Evolutionary conservation across 2,888 invertebrate genomes (phyloP).

Genomic region (Polyploca ridens): DNA sequence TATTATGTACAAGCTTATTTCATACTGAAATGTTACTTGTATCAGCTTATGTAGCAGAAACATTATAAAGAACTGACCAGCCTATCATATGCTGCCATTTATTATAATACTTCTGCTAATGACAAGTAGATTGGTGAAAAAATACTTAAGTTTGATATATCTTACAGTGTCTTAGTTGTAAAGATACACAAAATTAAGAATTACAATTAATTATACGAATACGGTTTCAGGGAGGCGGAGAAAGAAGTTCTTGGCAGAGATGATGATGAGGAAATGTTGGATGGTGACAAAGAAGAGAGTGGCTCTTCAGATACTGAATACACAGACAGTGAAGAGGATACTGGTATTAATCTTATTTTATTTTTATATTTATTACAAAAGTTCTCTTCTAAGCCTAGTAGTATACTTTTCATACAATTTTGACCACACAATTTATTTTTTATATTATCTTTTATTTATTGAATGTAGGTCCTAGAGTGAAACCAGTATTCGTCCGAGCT

Average conservation of each 20-base stretch:
- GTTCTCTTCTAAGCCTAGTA: too few species aligned
- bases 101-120: too few species aligned
- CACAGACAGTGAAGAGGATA: slow-evolving; percentile 95
- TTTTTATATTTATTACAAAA: neutral
- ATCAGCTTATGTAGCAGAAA: too few species aligned
- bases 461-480: slow-evolving; percentile 90
- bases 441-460: slow-evolving; percentile 5
- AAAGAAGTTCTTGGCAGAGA: slow-evolving; percentile 90
- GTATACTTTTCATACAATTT: too few species aligned
- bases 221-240: slow-evolving; percentile 85
- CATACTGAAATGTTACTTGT: too few species aligned
- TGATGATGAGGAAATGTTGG: slow-evolving; percentile 87
- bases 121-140: too few species aligned
- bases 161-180: neutral
- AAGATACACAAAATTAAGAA: neutral
- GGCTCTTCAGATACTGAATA: slow-evolving; percentile 94
- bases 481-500: slow-evolving; percentile 97
- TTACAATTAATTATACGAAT: neutral
- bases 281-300: slow-evolving; percentile 86
- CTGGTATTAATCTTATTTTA: slow-evolving; percentile 71
- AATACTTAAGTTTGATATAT: too few species aligned
- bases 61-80: too few species aligned
- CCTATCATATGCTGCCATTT: too few species aligned
- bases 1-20: too few species aligned
- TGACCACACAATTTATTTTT: neutral